Percentiles rank a stretch among this genome's conserved stretches.
These are phyloP conservation scores for Hiodon alosoides DNA, from an alignment of 2,113 vertebrate species.

Conservation along the genomic window DNA sequence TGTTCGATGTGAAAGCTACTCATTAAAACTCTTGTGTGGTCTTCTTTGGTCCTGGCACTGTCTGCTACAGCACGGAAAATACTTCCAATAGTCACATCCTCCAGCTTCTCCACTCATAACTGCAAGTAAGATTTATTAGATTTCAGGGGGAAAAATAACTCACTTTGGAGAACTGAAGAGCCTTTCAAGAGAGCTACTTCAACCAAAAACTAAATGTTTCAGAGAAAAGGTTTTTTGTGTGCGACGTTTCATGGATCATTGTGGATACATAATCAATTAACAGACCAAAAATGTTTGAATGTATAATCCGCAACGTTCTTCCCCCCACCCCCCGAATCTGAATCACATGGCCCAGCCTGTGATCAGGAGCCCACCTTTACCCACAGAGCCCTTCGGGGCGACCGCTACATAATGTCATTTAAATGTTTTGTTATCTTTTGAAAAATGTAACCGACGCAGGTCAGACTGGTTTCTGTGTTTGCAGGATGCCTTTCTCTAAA, in stretches of 20 bases:
- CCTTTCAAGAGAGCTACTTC: background rate
- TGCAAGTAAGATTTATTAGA: too few species aligned
- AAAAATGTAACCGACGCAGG: background rate
- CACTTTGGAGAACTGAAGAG: background rate
- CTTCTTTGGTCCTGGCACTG: too few species aligned
- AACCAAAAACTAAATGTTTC: background rate
- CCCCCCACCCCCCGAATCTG: too few species aligned
- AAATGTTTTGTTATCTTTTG: background rate
- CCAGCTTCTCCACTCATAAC: background rate
- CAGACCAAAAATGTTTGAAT: too few species aligned
- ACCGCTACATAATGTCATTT: too few species aligned
- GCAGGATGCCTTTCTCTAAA: background rate
- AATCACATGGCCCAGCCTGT: too few species aligned
- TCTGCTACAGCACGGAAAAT: too few species aligned
- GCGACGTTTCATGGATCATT: background rate
- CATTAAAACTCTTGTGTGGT: too few species aligned
- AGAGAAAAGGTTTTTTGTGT: background rate
- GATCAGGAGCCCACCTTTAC: too few species aligned
- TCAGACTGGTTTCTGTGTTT: background rate
- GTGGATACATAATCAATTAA: background rate
- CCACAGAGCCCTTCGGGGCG: too few species aligned
- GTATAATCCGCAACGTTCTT: too few species aligned
- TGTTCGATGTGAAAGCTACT: too few species aligned
- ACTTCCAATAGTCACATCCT: background rate
- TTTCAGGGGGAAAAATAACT: background rate